Conservation (phyloP, 2,888 invertebrate genomes). For the Gortyna flavago region DNA sequence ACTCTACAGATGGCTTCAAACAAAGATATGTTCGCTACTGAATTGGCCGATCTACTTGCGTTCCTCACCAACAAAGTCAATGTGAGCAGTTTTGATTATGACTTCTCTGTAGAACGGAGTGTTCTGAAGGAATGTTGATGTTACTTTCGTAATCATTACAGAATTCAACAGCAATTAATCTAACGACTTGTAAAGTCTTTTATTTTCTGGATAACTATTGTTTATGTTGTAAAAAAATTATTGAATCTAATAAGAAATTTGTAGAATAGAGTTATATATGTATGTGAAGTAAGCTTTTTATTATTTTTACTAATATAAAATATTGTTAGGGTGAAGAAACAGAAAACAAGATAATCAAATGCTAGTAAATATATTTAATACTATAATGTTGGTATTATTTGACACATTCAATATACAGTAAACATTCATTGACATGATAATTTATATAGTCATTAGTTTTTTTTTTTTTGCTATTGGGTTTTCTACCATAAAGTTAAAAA, state of each 20-base stretch:
- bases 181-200: neutral
- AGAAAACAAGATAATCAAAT: conserved; percentile 18
- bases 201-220: neutral
- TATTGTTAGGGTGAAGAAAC: neutral
- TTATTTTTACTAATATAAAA: neutral
- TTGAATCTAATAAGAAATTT: neutral
- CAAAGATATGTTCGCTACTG: conserved; percentile 86
- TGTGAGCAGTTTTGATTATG: conserved; percentile 85
- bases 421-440: conserved; percentile 12
- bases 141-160: neutral
- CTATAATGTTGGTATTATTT: conserved; percentile 16
- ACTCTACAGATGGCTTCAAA: conserved; percentile 85
- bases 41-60: conserved; percentile 87
- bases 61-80: conserved; percentile 87
- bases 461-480: neutral
- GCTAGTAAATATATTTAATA: conserved; percentile 20
- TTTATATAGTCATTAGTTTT: neutral
- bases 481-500: neutral
- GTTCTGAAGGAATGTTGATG: conserved; percentile 87
- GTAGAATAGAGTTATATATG: too few species aligned
- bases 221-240: neutral
- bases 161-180: neutral
- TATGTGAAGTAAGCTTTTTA: conserved; percentile 2
- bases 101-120: conserved; percentile 89
- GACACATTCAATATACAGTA: conserved; percentile 5